Conservation (phyloP, 1,140 invertebrate genomes). For the Uloborus diversus region DNA sequence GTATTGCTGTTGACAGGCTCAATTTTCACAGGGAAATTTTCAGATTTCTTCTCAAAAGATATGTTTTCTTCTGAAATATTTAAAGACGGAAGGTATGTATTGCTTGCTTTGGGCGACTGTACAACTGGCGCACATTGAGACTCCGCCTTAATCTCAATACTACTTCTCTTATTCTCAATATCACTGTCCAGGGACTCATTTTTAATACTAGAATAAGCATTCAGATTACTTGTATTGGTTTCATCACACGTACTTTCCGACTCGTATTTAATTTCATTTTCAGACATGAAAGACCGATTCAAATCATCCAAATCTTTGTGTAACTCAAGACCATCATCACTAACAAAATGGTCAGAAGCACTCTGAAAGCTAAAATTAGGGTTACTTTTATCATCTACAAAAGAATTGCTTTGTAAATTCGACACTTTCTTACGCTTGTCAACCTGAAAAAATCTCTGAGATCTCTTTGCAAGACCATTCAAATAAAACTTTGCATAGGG, state of each 20-base stretch:
- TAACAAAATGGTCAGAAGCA: background rate
- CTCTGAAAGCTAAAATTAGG: background rate
- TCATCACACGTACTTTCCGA: background rate
- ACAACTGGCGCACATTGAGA: too few relatives aligned
- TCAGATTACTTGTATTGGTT: background rate
- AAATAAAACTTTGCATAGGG: conserved; percentile 59
- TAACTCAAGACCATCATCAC: background rate
- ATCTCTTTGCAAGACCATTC: conserved; percentile 47
- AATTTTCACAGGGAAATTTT: too few relatives aligned
- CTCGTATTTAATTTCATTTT: background rate
- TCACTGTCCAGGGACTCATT: background rate
- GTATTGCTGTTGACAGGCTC: background rate
- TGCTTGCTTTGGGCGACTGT: too few relatives aligned
- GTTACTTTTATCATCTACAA: background rate
- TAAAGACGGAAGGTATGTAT: too few relatives aligned
- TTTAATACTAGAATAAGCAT: background rate
- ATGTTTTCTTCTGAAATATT: background rate
- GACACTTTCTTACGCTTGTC: conserved; percentile 11
- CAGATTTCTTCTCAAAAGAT: background rate
- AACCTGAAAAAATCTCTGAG: conserved; percentile 11
- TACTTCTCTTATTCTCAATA: background rate
- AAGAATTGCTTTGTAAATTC: background rate
- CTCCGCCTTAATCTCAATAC: background rate
- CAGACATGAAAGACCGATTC: background rate
- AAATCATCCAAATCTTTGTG: background rate